Base-by-base conservation (phyloP, 2,888 invertebrate genomes). In the Habrosyne pyritoides region DNA sequence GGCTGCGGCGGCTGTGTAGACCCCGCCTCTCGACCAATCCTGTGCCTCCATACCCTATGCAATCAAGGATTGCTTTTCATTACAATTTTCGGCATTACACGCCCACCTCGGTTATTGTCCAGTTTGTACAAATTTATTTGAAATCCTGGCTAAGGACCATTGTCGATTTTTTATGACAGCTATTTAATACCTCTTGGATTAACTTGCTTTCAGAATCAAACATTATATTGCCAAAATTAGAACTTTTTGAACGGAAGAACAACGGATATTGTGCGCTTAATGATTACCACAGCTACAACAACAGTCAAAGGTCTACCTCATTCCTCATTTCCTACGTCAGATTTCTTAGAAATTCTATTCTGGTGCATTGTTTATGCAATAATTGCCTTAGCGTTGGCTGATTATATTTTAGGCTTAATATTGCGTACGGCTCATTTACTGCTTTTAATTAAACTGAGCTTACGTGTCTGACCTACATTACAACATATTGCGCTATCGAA, bases 391-490 rank as follows among this genome's bases (percentile, higher is more conserved):
- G 55, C 50, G 53, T 48, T 7, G 42, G 7, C 42, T 18, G 14
- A 48, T 54, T 61, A 54, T 56, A 52, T 55, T 56, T 58, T 56
- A 59, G 33, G 56, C 62, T 59, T 57, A 54, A 55, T 52, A 63
- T 63, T 57, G 63, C 65, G 56, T 52, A 57, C 53, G 52, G 58
- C 60, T 59, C 51, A 64, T 71, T 67, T 67, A 67, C 52, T 67
- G 49, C 18, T 22, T 26, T 50, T 50, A 49, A 46, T 47, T 52
- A 57, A 28, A 46, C 26, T 21, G 8, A 49, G 21, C 33, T 47
- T 67, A 69, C 70, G 61, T 69, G 69, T 59, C 72, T 81, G 81
- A 79, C 83, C 79, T 66, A 79, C 73, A 81, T 87, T 73, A 68
- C 75, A 65, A 65, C 67, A 71, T 63, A 75, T 80, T 79, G 75